Conservation (phyloP, 2,113 vertebrate genomes). For the Gobiocypris rarus region DNA sequence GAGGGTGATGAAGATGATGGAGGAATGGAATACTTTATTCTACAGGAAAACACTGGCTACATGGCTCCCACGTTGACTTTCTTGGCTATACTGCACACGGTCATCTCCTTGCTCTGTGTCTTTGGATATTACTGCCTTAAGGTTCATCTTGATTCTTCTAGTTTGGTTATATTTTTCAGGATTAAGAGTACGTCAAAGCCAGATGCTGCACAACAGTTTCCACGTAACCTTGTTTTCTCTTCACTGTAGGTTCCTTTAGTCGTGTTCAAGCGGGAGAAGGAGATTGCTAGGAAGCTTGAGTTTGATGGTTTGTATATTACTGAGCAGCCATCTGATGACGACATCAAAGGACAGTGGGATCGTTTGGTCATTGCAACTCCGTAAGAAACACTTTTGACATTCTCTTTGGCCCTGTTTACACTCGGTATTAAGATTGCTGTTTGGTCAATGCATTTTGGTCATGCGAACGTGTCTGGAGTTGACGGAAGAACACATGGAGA, state of each 20-base stretch:
- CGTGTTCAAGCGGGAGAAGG: conserved; percentile 97
- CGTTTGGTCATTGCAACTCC: conserved; percentile 96
- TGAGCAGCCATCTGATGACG: conserved; percentile 95
- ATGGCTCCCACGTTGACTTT: conserved; percentile 92
- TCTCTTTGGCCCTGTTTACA: background rate
- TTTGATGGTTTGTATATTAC: conserved; percentile 98
- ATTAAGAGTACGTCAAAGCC: background rate
- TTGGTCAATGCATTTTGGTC: no score
- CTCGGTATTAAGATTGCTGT: no score
- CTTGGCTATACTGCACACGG: conserved; percentile 88
- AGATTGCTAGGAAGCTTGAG: conserved; percentile 94
- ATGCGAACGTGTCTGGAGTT: no score
- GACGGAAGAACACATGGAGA: no score
- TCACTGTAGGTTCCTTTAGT: conserved; percentile 88
- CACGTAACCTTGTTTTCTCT: background rate
- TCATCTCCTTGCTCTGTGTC: conserved; percentile 92
- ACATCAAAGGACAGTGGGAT: conserved; percentile 99
- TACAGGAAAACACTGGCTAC: conserved; percentile 94
- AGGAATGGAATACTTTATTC: conserved; percentile 92
- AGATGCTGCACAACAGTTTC: background rate
- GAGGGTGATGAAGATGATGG: conserved; percentile 80
- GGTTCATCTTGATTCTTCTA: conserved; percentile 66
- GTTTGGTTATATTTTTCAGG: background rate
- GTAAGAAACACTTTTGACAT: conserved; percentile 73
- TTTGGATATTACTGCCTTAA: conserved; percentile 95